Evolutionary conservation across 2,888 invertebrate genomes (phyloP).

Genomic region (Athalia rosae): DNA sequence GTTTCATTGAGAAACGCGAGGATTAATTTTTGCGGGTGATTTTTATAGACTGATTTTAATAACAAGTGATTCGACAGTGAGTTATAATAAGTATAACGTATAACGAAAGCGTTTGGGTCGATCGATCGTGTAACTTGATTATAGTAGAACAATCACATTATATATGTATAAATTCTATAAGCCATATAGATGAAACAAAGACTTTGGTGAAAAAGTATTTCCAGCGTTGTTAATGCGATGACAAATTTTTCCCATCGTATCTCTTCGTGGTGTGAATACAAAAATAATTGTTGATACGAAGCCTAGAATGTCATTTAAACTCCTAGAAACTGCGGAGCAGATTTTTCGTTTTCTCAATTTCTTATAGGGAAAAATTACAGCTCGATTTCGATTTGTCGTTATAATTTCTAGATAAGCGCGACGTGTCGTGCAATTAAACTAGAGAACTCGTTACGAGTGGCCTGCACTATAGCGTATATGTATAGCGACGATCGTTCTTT

Average conservation of each 20-base stretch:
- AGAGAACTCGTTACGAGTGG: conserved; percentile 2
- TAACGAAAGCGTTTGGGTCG: neutral
- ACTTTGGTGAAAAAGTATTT: neutral
- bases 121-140: neutral
- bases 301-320: too few relatives aligned
- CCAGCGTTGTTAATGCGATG: neutral
- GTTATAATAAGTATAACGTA: neutral
- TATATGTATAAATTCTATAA: neutral
- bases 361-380: neutral
- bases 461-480: conserved; percentile 10
- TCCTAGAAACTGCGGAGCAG: too few relatives aligned
- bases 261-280: too few relatives aligned
- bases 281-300: too few relatives aligned
- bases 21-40: too few relatives aligned
- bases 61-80: neutral
- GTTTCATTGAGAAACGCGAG: neutral
- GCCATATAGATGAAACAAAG: neutral
- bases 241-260: neutral
- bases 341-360: neutral
- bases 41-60: neutral
- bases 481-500: conserved; percentile 37
- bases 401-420: neutral
- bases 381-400: neutral
- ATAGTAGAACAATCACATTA: neutral
- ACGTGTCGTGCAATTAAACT: neutral